Evolutionary conservation across 2,113 vertebrate species (phyloP), one percentile per base, ranked within the genome.

Genomic region (Triplophysa dalaica): DNA sequence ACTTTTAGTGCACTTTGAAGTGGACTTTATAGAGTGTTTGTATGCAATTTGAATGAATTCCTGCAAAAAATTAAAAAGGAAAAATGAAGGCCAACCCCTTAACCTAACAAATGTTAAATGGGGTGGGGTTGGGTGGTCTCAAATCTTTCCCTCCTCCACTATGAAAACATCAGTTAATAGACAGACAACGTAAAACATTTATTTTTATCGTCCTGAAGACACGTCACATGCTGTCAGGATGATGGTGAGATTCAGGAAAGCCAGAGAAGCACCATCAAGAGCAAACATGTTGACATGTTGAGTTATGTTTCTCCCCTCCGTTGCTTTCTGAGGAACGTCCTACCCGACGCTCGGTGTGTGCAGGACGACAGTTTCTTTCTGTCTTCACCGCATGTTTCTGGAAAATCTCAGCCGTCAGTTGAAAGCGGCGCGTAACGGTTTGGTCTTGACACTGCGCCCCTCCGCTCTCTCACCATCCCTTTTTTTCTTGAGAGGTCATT

Each of bases 391-490:
- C 77, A 56, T 45, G 83, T 81, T 74, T 88, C 89, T 91, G 90
- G 89, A 45, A 88, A 86, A 85, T 88, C 81, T 92, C 91, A 88
- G 65, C 70, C 70, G 78, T 86, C 85, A 84, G 19, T 83, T 88
- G 81, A 54, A 78, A 81, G 70, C 85, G 85, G 83, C 75, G 85
- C 72, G 77, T 83, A 82, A 86, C 86, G 87, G 80, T 83, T 82
- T 52, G 24, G 81, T 87, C 83, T 86, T 86, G 82, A 81, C 78
- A 86, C 80, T 69, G 54, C 52, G 83, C 66, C 64, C 78, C 87
- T 81, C 81, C 29, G 50, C 50, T 52, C 48, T 50, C 48, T 50
- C 48, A 14, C 12, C 14, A 50, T 50, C 11, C 50, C 50, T 83
- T 81, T 85, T 29, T 86, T 84, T 77, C 76, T 43, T 13, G 62